Percentiles rank a stretch among this genome's conserved stretches.
Conservation (phyloP, 92 coral and sea anemone genomes). For the Pocillopora grandis region DNA sequence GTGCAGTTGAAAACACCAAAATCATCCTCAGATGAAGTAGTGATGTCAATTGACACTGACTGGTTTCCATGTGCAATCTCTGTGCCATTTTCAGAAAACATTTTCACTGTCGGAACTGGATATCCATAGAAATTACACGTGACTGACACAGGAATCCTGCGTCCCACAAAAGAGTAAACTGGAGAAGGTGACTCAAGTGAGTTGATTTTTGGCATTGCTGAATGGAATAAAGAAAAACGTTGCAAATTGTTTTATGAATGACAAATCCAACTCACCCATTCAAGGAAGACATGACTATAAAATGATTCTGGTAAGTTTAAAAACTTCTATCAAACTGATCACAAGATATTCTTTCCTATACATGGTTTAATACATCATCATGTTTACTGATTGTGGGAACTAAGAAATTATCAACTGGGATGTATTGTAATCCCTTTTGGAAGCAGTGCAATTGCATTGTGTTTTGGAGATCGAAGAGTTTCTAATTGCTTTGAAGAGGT, state of each 20-base stretch:
- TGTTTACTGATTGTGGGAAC: too few relatives aligned
- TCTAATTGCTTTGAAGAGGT: too few relatives aligned
- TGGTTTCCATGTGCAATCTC: slow-evolving; percentile 46
- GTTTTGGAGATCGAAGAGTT: too few relatives aligned
- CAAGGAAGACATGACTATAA: neutral
- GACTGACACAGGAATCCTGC: slow-evolving; percentile 40
- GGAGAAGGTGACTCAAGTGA: slow-evolving; percentile 30
- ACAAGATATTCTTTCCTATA: too few relatives aligned
- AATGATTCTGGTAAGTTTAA: too few relatives aligned
- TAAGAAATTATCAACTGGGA: too few relatives aligned
- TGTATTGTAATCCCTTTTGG: too few relatives aligned
- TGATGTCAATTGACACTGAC: slow-evolving; percentile 17
- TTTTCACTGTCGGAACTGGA: slow-evolving; percentile 65
- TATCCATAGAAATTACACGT: slow-evolving; percentile 71
- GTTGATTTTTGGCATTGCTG: slow-evolving; percentile 67
- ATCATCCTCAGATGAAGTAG: slow-evolving; percentile 4
- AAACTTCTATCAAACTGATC: too few relatives aligned
- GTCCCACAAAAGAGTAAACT: slow-evolving; percentile 65
- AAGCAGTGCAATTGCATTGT: too few relatives aligned
- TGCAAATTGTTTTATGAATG: neutral
- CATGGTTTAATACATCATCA: too few relatives aligned
- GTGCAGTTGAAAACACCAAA: slow-evolving; percentile 65
- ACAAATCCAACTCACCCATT: neutral
- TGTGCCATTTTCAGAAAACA: slow-evolving; percentile 48
- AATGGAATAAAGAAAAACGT: slow-evolving; percentile 7